Evolutionary conservation across 2,113 vertebrate genomes (phyloP), one percentile per base, ranked within the genome.

Genomic region (Clupea harengus): DNA sequence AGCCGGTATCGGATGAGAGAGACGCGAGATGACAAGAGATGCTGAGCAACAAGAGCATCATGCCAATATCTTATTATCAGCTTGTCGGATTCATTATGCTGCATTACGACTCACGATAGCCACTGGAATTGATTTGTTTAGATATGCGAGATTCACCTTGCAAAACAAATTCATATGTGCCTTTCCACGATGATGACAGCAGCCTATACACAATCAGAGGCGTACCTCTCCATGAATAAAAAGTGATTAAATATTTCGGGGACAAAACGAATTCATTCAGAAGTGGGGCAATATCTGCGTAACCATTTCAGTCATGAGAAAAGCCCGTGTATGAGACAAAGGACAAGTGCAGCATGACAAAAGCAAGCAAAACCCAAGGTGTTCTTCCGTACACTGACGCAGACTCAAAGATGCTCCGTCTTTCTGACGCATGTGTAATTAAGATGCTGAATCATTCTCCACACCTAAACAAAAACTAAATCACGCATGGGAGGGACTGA

Each of bases 1-100:
- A 91, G 91, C 95, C 95, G 95, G 94, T 93, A 93, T 91, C 91
- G 90, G 93, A 92, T 90, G 90, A 88, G 86, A 92, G 90, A 87
- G 86, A 92, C n/a, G 91, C 47, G 88, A 88, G 57, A 60, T 57
- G 46, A n/a, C 39, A 39, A 18, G 44, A 80, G 89, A 90, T 72
- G 64, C 64, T 72, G 64, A 72, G 28, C 28, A 28, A 32, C 8
- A 11, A 11, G 64, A 28, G 64, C 13, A 32, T 9, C 6, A 28
- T 72, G 28, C 64, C 64, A 6, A n/a, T 32, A 11, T 72, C n/a
- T 6, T 72, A 25, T 72, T 28, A 32, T 72, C 64, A 72, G 64
- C 9, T 72, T 72, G 28, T 4, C n/a, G 9, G 60, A 72, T 32
- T 72, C 32, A 28, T 32, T 72, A 28, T 28, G 64, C 64, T 72